phyloP scores from a whole-genome alignment of 2,113 vertebrate genomes.

The Sula dactylatra region DNA sequence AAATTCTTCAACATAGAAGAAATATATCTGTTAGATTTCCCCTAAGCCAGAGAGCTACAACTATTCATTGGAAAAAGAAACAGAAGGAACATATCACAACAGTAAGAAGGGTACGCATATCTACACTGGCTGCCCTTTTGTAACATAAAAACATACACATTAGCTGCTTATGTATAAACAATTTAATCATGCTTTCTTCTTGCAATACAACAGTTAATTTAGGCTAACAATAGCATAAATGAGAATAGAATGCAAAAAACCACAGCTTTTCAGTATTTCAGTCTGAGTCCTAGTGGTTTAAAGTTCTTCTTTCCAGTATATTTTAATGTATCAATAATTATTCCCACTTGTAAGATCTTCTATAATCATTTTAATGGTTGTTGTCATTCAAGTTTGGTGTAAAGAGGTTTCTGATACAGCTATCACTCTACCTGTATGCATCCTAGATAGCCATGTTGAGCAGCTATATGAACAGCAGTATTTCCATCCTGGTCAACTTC shows the following conservation, averaged over 20 bases:
- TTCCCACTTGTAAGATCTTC: background rate
- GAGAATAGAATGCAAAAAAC: fast-evolving
- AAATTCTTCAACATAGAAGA: background rate
- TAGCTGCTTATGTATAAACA: background rate
- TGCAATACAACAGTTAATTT: background rate
- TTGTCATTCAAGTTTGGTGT: background rate
- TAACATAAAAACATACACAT: background rate
- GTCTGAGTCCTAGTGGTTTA: background rate
- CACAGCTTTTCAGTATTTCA: background rate
- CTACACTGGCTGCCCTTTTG: background rate
- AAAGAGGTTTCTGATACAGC: background rate
- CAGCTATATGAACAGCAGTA: constrained; percentile 91
- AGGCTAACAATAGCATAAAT: background rate
- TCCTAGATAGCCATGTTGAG: constrained; percentile 91
- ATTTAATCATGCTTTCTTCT: background rate
- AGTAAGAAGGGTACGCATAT: background rate
- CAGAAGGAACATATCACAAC: background rate
- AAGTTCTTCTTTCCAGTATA: background rate
- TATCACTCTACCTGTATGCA: constrained; percentile 87
- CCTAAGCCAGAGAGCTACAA: background rate
- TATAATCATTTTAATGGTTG: background rate
- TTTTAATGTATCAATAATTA: background rate
- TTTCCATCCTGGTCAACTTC: constrained; percentile 93
- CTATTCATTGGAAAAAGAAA: background rate
- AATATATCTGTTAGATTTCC: background rate